Evolutionary conservation across 1,140 invertebrate genomes (phyloP), one percentile per base, ranked within the genome.

Genomic region (Brachionus plicatilis): DNA sequence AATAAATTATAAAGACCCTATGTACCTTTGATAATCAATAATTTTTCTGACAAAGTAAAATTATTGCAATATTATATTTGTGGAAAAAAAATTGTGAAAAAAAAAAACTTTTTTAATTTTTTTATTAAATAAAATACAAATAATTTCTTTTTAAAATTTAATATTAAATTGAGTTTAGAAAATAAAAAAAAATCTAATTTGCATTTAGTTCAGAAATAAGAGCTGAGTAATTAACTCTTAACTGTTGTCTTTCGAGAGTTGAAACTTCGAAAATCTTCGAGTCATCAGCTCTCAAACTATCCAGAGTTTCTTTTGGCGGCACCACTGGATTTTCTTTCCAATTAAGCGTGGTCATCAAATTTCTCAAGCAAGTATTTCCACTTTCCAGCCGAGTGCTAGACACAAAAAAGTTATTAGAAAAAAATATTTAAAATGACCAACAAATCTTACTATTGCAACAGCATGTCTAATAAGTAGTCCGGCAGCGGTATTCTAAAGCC

Each of bases 401-500:
- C 8, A 56, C 7, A 33, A 80, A 33, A 33, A 33, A 24, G 12
- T n/a, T n/a, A 53, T 14, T 50, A 6, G 17, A 53, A 83, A 70
- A 72, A 33, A 37, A 83, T 20, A 70, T 24, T 72, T 17, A 17
- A 70, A 70, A 20, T 29, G n/a, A 14, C 33, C 8, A 43, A n/a
- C n/a, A 27, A 29, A 33, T 29, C 65, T 85, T 79, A 86, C 85
- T 83, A 83, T 27, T 72, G 17, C 3, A 86, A 53, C 3, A 86
- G 78, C 43, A 87, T 86, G 85, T 87, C 85, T 9, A 88, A 84
- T 41, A 89, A 82, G 72, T 89, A 88, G 85, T 88, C 87, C 29
- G 87, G 87, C 41, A 89, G 72, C 24, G 88, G 88, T 86, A 50
- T 86, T 88, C 66, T 87, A 86, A 43, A 89, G 78, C 2, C 82